Base-by-base conservation (phyloP, 1,140 invertebrate species). In the Euborellia annulipes region DNA sequence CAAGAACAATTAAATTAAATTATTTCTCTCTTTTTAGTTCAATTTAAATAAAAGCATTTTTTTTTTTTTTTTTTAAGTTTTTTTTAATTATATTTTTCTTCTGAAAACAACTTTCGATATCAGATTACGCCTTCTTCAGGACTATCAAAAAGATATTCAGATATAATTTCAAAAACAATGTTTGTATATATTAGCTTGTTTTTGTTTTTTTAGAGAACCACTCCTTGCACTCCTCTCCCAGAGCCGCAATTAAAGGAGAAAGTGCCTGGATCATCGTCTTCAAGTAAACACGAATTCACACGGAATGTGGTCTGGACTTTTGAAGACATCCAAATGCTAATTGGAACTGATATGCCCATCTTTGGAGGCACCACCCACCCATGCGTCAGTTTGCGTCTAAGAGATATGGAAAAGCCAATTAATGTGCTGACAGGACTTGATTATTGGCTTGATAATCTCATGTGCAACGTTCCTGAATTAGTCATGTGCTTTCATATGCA, bases 381-480 rank as follows among this genome's bases (percentile, higher is more conserved):
- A 0, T 92, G 87, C 57, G 86, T 95, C 45, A 90, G 85, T 55
- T 62, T 95, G 8, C 72, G 83, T 37, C 62, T 94, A 1, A 68
- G 68, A 67, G 70, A 58, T 13, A 19, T 23, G 55, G 74, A 73
- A 1, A 86, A 90, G 60, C 89, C 90, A 0, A 94, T 95, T 17
- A 94, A 82, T 61, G 85, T 95, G 0, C 62, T 94, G 1, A 95
- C 91, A 0, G 91, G 90, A 0, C 83, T 95, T 16, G 91, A 95
- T 65, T 93, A 93, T 57, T 95, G 91, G 90, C 62, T 95, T 1
- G 90, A 95, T 57, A 94, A 95, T 66, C 66, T 94, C 0, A 94
- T 95, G 89, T 93, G 88, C 50, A 93, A 93, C 58, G 90, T 95
- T 1, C 91, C 91, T 1, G 90, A 95, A 64, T 84, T 95, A 0